phyloP scores from a whole-genome alignment of 2,797 vertebrate species.

The Streptopelia turtur region DNA sequence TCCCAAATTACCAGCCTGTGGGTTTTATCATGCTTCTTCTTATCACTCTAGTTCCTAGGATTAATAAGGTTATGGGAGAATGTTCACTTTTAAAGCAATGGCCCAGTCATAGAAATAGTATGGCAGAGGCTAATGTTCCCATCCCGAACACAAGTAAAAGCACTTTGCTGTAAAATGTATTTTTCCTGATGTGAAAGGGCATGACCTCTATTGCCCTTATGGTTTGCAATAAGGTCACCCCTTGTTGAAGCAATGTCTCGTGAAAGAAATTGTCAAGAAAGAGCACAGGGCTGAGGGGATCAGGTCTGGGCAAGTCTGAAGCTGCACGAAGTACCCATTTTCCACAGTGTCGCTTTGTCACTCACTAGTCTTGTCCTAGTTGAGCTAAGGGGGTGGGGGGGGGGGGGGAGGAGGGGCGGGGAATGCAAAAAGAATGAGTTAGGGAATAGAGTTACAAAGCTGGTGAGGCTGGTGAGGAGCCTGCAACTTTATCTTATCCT shows the following conservation, averaged over 20 bases:
- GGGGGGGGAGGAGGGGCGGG: neutral
- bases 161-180: neutral
- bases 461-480: neutral
- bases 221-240: neutral
- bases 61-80: neutral
- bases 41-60: neutral
- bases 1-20: neutral
- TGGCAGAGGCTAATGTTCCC: neutral
- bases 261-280: neutral
- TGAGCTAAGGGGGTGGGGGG: neutral
- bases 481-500: neutral
- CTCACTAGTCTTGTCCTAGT: neutral
- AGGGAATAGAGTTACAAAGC: neutral
- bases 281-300: neutral
- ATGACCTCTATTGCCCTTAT: neutral
- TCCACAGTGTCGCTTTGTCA: neutral
- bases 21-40: slow-evolving; percentile 5
- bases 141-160: neutral
- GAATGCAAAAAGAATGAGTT: neutral
- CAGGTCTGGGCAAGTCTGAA: neutral
- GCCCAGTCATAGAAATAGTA: neutral
- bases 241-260: neutral
- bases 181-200: neutral
- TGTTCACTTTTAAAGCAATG: slow-evolving; percentile 5
- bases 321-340: neutral